Evolutionary conservation across 2,888 invertebrate genomes (phyloP), one percentile per base, ranked within the genome.

Genomic region (Timema cristinae): DNA sequence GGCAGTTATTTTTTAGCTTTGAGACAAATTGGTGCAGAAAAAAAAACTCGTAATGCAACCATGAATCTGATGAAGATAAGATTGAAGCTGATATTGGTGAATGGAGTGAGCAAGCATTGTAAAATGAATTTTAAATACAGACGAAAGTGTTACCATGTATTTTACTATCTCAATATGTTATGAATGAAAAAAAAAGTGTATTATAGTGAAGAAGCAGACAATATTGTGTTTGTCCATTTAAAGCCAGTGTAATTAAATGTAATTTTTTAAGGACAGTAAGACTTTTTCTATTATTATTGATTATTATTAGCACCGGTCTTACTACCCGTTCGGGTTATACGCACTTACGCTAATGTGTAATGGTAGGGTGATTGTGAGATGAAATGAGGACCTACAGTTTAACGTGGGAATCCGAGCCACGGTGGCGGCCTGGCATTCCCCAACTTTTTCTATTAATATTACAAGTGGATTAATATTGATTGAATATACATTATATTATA

Each of bases 11-110:
- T 8, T 59, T 59, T 15, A 59, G n/a, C 13, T 5, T 15, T 32
- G 32, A 15, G 59, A 59, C 59, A 59, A 59, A 59, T 9, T 59
- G 16, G 59, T 13, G 10, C 59, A 59, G 59, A 59, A 59, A 59
- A 59, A n/a, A 16, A 59, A 16, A 0, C n/a, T 13, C 59, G 9
- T 32, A n/a, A 0, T 16, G 59, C 8, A 59, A 59, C 59, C 59
- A 59, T 59, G 59, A 59, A 9, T 7, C 5, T 59, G 59, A 15
- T 59, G 59, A 59, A 59, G 1, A 59, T 59, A 10, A n/a, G 59
- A 7, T 7, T 9, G 9, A 59, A 59, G 59, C 7, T 11, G 15
- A 59, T 15, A 59, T 15, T 59, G 15, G 15, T 59, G 15, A 59
- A 4, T 59, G 59, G 15, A 59, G n/a, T 59, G 9, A n/a, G 54